Conservation (phyloP, 1,140 invertebrate species). For the Drosophila saltans region DNA sequence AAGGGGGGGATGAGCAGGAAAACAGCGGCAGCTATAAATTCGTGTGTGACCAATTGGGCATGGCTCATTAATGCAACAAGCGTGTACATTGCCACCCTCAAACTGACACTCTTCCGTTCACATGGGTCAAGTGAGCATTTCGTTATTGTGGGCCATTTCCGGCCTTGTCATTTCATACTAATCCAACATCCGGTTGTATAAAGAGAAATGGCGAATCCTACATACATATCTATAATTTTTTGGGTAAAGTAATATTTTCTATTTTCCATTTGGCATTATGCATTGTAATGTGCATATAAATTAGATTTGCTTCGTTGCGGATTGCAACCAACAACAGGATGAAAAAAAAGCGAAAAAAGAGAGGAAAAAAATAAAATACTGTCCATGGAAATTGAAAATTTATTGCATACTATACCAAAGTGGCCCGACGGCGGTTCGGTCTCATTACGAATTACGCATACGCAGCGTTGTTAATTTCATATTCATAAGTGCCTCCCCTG, state of each 20-base stretch:
- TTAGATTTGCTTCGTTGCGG: constrained; percentile 65
- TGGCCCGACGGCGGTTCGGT: constrained; percentile 11
- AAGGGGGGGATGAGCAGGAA: constrained; percentile 20
- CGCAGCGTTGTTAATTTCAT: constrained; percentile 76
- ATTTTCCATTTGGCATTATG: constrained; percentile 51
- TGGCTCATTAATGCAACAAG: constrained; percentile 70
- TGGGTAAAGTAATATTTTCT: constrained; percentile 48
- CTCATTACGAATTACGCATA: constrained; percentile 67
- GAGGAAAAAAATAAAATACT: constrained; percentile 18
- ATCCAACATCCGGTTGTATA: constrained; percentile 68
- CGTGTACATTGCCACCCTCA: constrained; percentile 51
- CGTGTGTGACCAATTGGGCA: constrained; percentile 35
- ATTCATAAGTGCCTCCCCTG: constrained; percentile 58
- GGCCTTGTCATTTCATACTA: constrained; percentile 74
- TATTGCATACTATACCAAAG: constrained; percentile 53
- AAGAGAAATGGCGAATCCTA: constrained; percentile 1
- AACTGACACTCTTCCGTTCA: neutral
- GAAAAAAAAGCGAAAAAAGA: constrained; percentile 3
- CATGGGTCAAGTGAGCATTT: constrained; percentile 46
- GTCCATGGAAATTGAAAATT: constrained; percentile 69
- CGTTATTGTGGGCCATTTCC: constrained; percentile 45
- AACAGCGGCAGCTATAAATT: constrained; percentile 65
- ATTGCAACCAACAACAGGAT: constrained; percentile 16
- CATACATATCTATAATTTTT: constrained; percentile 29
- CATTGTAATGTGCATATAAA: constrained; percentile 76